phyloP scores from a whole-genome alignment of 2,888 invertebrate species.

The Priocnemis perturbator region DNA sequence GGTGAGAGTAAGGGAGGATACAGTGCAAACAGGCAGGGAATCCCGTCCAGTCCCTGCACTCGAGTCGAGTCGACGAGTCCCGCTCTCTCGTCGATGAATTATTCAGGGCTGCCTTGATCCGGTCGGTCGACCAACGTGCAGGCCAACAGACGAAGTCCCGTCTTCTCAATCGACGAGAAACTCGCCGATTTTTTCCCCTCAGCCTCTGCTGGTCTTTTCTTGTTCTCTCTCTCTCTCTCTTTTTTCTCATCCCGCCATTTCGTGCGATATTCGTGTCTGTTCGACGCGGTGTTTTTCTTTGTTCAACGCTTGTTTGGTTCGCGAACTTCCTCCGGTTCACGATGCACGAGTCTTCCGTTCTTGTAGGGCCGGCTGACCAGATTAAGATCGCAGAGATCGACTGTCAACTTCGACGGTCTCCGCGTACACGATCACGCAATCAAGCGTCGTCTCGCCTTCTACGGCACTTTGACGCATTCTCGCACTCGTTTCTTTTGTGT shows the following conservation, averaged over 20 bases:
- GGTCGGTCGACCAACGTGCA: conserved; percentile 56
- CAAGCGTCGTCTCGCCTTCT: conserved; percentile 1
- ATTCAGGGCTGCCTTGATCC: conserved; percentile 70
- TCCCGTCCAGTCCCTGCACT: conserved; percentile 43
- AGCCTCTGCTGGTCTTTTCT: conserved; percentile 3
- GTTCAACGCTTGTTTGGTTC: too few relatives aligned
- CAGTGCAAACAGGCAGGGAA: conserved; percentile 46
- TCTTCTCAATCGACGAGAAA: conserved; percentile 63
- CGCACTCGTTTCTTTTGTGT: neutral
- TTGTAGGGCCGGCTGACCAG: conserved; percentile 61
- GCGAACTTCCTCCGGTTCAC: neutral
- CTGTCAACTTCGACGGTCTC: conserved; percentile 67
- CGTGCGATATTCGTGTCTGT: too few relatives aligned
- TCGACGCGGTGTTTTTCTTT: too few relatives aligned
- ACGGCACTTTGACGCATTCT: neutral
- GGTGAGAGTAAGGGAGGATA: neutral
- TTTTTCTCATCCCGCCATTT: neutral
- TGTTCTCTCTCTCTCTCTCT: neutral
- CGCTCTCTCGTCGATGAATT: conserved; percentile 64
- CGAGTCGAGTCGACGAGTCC: conserved; percentile 38
- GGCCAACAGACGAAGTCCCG: conserved; percentile 64
- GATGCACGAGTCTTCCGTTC: conserved; percentile 33
- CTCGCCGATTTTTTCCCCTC: conserved; percentile 46
- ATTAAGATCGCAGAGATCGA: conserved; percentile 71
- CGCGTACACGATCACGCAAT: neutral